Evolutionary conservation across 2,797 vertebrate genomes (phyloP), one percentile per base, ranked within the genome.

Genomic region (Hydrophis major): DNA sequence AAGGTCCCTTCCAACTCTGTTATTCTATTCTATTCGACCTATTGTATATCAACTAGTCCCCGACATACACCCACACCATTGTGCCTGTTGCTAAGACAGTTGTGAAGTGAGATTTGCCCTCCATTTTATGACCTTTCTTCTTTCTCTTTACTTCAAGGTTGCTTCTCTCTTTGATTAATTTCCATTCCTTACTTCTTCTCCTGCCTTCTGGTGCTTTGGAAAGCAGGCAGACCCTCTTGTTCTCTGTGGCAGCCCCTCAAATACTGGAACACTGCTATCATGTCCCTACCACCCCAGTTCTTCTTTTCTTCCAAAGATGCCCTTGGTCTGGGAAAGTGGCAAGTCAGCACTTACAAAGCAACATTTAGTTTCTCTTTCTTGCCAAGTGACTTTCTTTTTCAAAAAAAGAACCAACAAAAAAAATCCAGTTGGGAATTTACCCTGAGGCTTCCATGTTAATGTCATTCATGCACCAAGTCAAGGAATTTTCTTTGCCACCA

Each of bases 201-300:
- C 4, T n/a, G 2, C 4, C 63, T 13, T n/a, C 61, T 2, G 22
- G 59, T 60, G 22, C 59, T 61, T 61, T n/a, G 28, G 28, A 66
- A 0, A 66, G 5, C 2, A 66, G 28, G 0, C n/a, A 6, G 63
- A n/a, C 12, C 2, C 2, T 5, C 28, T 27, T 6, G 11, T 14
- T 66, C 28, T 66, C 13, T 66, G 13, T n/a, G 63, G 28, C 4
- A 66, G 12, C 4, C 5, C 28, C 63, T n/a, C 0, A 66, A 6
- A 32, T 32, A 69, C 6, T 69, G n/a, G 63, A 69, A 32, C 2
- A 69, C 28, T 69, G 63, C 66, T 69, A 2, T 69, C 28, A 14
- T 69, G 28, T 69, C n/a, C 0, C 14, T 13, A 0, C 42, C 42
- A 37, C 42, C 42, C 13, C 2, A 0, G 14, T 32, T 2, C 63